These are phyloP conservation scores for Arizona elegans DNA, from an alignment of 2,113 vertebrate genomes.

Conservation along the genomic window DNA sequence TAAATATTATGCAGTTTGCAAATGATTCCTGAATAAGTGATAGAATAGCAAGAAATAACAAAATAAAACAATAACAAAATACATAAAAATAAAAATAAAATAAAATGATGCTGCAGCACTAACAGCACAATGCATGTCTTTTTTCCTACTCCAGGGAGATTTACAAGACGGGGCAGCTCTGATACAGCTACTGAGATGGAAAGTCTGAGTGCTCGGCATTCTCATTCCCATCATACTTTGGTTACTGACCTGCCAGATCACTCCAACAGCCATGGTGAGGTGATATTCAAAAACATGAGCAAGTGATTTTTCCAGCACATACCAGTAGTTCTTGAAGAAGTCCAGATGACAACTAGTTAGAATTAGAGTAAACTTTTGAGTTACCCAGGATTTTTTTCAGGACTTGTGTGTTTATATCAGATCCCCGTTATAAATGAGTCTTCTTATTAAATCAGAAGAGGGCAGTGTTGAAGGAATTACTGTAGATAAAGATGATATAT, in stretches of 20 bases:
- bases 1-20: neutral
- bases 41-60: neutral
- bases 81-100: neutral
- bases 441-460: neutral
- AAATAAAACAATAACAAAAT: neutral
- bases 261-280: slow-evolving; percentile 94
- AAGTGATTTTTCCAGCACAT: neutral
- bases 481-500: neutral
- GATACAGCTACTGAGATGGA: slow-evolving; percentile 92
- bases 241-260: slow-evolving; percentile 89
- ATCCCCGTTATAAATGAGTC: neutral
- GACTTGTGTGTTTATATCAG: neutral
- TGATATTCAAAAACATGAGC: slow-evolving; percentile 85
- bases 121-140: neutral
- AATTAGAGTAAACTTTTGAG: neutral
- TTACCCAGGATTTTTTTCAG: neutral
- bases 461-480: neutral
- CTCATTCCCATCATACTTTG: slow-evolving; percentile 91
- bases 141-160: slow-evolving; percentile 76
- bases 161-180: slow-evolving; percentile 90
- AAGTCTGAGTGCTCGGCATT: slow-evolving; percentile 87
- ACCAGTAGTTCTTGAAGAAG: neutral
- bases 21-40: neutral
- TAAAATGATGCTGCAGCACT: neutral
- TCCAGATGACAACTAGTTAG: neutral